Conservation (phyloP, 1,140 invertebrate species). For the Drosophila bocki region DNA sequence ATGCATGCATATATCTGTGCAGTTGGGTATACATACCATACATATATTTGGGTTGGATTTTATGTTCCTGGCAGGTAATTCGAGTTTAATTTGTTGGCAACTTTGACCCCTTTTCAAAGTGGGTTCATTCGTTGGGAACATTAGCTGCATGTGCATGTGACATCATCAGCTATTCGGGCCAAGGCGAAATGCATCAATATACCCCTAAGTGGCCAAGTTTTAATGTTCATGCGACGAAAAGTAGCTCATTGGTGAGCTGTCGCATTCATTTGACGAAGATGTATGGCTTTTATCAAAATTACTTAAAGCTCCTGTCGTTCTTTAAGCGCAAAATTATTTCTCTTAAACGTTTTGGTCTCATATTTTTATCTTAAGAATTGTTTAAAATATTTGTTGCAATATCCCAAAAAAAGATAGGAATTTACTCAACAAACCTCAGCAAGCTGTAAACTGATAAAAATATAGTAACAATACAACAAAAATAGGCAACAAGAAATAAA, state of each 20-base stretch:
- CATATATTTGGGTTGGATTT: slow-evolving; percentile 1
- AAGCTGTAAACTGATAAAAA: background rate
- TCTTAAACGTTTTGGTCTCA: background rate
- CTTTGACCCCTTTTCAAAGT: slow-evolving; percentile 39
- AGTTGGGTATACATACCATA: background rate
- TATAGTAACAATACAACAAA: background rate
- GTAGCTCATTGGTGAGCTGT: background rate
- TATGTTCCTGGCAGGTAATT: slow-evolving; percentile 52
- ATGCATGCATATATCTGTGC: slow-evolving; percentile 42
- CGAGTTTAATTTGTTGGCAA: slow-evolving; percentile 45
- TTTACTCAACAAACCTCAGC: background rate
- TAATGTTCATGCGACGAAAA: background rate
- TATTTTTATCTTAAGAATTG: background rate
- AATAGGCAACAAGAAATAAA: background rate
- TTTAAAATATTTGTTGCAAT: background rate
- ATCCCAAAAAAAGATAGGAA: background rate
- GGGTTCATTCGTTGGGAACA: slow-evolving; percentile 1
- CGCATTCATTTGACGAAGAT: background rate
- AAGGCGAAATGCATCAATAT: slow-evolving; percentile 25
- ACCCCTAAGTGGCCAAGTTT: slow-evolving; percentile 2
- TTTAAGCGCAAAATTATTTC: background rate
- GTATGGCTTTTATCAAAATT: too few species aligned
- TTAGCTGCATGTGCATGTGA: slow-evolving; percentile 31
- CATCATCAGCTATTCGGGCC: slow-evolving; percentile 23
- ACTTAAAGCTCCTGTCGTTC: background rate